Evolutionary conservation across 2,113 vertebrate genomes (phyloP).

Genomic region (Chionis minor): DNA sequence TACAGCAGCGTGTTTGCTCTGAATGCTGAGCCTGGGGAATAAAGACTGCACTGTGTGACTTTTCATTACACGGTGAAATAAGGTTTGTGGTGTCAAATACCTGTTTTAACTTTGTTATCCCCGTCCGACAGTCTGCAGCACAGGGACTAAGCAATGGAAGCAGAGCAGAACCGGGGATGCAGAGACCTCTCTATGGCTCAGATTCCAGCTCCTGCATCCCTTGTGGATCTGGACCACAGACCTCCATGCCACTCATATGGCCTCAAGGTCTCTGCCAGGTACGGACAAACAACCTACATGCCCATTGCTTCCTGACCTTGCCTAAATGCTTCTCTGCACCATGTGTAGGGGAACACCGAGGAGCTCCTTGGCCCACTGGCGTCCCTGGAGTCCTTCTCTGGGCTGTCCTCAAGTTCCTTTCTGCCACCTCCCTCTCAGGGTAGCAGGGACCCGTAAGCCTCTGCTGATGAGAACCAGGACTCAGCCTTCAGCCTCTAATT

Average conservation of each 20-base stretch:
- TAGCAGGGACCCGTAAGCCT: neutral
- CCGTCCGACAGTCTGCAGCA: neutral
- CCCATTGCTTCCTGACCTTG: neutral
- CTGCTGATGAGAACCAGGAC: neutral
- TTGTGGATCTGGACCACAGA: neutral
- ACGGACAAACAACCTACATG: neutral
- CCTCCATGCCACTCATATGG: accelerated
- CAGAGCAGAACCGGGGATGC: neutral
- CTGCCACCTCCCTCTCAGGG: neutral
- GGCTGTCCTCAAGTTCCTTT: neutral
- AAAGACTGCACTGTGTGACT: neutral
- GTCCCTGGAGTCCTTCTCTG: neutral
- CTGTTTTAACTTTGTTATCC: neutral
- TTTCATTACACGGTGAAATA: neutral
- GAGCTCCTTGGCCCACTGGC: neutral
- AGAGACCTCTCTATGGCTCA: neutral
- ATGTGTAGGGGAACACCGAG: accelerated
- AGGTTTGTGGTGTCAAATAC: neutral
- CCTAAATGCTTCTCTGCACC: neutral
- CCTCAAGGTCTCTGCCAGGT: neutral
- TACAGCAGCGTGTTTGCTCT: neutral
- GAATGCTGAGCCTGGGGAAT: slow-evolving; percentile 16
- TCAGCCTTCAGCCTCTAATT: neutral
- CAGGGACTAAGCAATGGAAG: neutral
- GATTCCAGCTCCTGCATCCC: neutral